phyloP scores from a whole-genome alignment of 2,888 invertebrate species.

The Volucella bombylans region DNA sequence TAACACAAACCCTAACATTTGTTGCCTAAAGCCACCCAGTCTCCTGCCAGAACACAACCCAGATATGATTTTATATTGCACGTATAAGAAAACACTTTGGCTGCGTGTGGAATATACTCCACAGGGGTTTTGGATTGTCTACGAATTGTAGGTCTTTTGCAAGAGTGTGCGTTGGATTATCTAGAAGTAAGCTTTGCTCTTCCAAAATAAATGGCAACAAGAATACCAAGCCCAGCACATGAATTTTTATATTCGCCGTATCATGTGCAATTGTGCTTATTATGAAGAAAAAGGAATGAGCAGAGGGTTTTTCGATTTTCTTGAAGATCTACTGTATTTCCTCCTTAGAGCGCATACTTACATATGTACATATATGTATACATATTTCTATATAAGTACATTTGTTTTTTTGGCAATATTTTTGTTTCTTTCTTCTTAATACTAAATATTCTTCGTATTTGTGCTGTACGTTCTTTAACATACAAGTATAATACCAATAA shows the following conservation, averaged over 20 bases:
- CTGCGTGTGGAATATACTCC: slow-evolving; percentile 11
- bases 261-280: slow-evolving; percentile 71
- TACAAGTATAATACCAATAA: neutral
- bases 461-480: neutral
- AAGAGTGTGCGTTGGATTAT: slow-evolving; percentile 49
- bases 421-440: neutral
- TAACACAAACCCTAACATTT: slow-evolving; percentile 51
- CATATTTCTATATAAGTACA: neutral
- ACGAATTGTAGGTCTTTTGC: slow-evolving; percentile 33
- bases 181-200: slow-evolving; percentile 41
- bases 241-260: slow-evolving; percentile 71
- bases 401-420: neutral
- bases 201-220: slow-evolving; percentile 55
- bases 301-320: slow-evolving; percentile 19
- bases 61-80: slow-evolving; percentile 74
- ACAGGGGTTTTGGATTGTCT: slow-evolving; percentile 31
- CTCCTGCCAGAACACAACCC: slow-evolving; percentile 22
- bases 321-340: slow-evolving; percentile 28
- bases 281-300: slow-evolving; percentile 51
- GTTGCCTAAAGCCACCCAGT: slow-evolving; percentile 58
- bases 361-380: too few relatives aligned
- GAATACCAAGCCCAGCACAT: slow-evolving; percentile 66
- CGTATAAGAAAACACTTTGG: slow-evolving; percentile 66
- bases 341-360: neutral
- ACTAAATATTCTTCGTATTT: neutral